Evolutionary conservation across 2,113 vertebrate species (phyloP), one percentile per base, ranked within the genome.

Genomic region (Vulpes vulpes): DNA sequence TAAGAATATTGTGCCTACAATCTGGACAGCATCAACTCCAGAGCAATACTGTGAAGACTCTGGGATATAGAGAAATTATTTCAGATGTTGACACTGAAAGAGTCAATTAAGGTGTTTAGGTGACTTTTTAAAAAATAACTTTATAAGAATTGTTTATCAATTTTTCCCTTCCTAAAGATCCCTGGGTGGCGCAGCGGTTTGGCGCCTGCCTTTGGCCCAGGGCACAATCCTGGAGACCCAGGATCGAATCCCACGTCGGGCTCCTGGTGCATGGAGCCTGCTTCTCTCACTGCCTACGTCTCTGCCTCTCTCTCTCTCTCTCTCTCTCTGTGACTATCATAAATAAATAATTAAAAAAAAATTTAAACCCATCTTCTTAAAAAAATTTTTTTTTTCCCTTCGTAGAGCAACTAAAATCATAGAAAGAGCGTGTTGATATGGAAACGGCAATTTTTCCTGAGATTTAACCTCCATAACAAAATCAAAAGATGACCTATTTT

Each of bases 1-100:
- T 98, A 97, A 86, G 81, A 38, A 43, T 32, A 5, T n/a, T 92
- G 32, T 53, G 53, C 85, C 35, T 95, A 64, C 22, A 87, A 87
- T 55, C 59, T 60, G 19, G 57, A 92, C 30, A 87, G 67, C 80
- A 57, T 25, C 60, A 94, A 85, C 12, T 96, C 89, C 35, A 85
- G 2, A 89, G 16, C 38, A 87, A 27, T 53, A n/a, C 59, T 30
- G 25, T 93, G 38, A 53, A 80, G 19, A 32, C 17, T 67, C 11
- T 76, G 53, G 79, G 9, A 49, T 69, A 5, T 0, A 82, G 3
- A 83, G 15, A 65, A 86, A 0, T 0, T 69, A 78, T 81, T 74
- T 15, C 27, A 86, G 79, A 35, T 80, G 22, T 81, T 78, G 62
- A 95, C 51, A 76, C 9, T 92, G 8, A 5, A 64, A 15, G 23